A percentile compares a stretch with the other conserved stretches of the same genome.
Evolutionary conservation across 2,113 vertebrate species (phyloP).

Genomic region (Ovibos moschatus): DNA sequence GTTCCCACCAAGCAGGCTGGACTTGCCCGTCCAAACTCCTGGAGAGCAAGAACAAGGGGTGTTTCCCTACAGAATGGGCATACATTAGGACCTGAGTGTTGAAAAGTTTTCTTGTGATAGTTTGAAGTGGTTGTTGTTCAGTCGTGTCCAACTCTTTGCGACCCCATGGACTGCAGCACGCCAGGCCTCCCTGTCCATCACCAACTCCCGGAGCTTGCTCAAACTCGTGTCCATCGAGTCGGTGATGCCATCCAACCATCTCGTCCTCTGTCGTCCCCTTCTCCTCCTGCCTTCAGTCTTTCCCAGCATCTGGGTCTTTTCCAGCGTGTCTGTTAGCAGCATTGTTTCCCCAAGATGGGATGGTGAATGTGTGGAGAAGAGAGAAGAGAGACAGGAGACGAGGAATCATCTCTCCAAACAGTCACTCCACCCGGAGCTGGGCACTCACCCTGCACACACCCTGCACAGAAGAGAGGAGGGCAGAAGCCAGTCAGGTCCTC

Average conservation of each 20-base stretch:
- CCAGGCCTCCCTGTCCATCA: not conserved
- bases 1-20: not conserved
- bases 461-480: rapidly evolving
- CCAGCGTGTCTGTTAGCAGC: not conserved
- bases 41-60: not conserved
- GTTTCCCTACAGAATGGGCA: not conserved
- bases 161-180: not conserved
- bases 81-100: not conserved
- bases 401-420: not conserved
- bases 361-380: too few relatives aligned
- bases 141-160: rapidly evolving
- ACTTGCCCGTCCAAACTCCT: not conserved
- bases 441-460: rapidly evolving
- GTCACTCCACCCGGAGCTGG: not conserved
- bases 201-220: rapidly evolving
- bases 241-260: not conserved
- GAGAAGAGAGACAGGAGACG: not conserved
- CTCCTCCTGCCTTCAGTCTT: not conserved
- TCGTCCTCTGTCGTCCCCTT: not conserved
- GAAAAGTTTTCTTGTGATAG: not conserved
- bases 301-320: not conserved
- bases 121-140: not conserved
- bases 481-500: rapidly evolving
- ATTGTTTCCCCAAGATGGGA: not conserved
- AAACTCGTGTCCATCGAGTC: not conserved